These are phyloP conservation scores for Ceratotherium simum DNA, from an alignment of 2,113 vertebrate species.

Conservation along the genomic window DNA sequence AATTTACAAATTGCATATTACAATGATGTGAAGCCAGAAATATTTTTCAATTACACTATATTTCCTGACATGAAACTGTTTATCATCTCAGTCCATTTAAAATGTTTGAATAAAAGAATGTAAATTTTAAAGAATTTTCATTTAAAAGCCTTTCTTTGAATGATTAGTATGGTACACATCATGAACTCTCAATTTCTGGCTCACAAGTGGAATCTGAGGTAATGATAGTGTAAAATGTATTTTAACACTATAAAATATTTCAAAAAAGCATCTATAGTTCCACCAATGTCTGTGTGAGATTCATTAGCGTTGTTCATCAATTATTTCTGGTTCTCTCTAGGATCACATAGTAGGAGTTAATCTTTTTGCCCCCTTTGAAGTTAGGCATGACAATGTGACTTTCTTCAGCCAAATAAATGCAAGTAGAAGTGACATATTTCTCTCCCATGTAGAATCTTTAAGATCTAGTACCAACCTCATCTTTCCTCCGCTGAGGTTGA, in stretches of 20 bases:
- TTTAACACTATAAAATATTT: not conserved
- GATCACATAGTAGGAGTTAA: not conserved
- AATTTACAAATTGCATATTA: slow-evolving; percentile 38
- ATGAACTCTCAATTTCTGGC: not conserved
- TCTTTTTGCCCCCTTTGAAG: not conserved
- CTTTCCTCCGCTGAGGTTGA: not conserved
- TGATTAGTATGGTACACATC: not conserved
- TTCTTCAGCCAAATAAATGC: not conserved
- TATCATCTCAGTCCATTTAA: not conserved
- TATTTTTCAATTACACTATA: slow-evolving; percentile 24
- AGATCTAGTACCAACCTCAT: not conserved
- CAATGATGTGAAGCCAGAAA: not conserved
- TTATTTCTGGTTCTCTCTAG: not conserved
- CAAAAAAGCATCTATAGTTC: not conserved
- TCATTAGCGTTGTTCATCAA: not conserved
- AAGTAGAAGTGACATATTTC: not conserved
- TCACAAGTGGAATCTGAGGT: not conserved
- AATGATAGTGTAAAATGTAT: not conserved
- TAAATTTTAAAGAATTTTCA: not conserved
- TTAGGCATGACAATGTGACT: not conserved
- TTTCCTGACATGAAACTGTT: slow-evolving; percentile 34
- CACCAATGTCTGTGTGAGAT: not conserved
- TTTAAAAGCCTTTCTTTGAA: not conserved
- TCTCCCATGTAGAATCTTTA: not conserved
- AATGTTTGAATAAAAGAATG: not conserved